These are phyloP conservation scores for Phylloscopus collybita DNA, from an alignment of 2,797 vertebrate species.

Conservation along the genomic window DNA sequence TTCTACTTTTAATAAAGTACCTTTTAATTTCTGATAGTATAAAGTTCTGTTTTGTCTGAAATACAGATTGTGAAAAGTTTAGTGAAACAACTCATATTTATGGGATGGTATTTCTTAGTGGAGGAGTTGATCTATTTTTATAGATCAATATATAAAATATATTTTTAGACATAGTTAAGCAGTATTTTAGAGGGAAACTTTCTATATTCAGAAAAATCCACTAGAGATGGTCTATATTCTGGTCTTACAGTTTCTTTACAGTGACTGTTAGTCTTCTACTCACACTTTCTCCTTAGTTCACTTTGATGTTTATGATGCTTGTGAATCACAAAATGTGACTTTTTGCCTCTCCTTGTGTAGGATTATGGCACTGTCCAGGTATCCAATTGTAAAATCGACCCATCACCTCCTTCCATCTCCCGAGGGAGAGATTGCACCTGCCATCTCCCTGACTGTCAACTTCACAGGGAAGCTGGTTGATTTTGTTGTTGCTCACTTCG, in stretches of 20 bases:
- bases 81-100: not conserved
- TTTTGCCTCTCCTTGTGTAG: constrained; percentile 28
- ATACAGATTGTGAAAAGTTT: not conserved
- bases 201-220: not conserved
- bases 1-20: not conserved
- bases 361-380: constrained; percentile 77
- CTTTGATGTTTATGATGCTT: not conserved
- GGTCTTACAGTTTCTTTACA: not conserved
- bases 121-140: not conserved
- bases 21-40: not conserved
- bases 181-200: not conserved
- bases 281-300: not conserved
- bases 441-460: constrained; percentile 76
- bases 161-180: not conserved
- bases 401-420: constrained; percentile 79
- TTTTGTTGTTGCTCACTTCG: constrained; percentile 80
- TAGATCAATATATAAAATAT: not conserved
- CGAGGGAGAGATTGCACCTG: constrained; percentile 79
- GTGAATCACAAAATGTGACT: not conserved
- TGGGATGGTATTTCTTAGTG: not conserved
- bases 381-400: constrained; percentile 75
- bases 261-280: not conserved
- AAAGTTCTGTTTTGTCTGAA: not conserved
- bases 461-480: constrained; percentile 69
- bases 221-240: not conserved